Evolutionary conservation across 2,888 invertebrate genomes (phyloP).

Genomic region (Amiota minor): DNA sequence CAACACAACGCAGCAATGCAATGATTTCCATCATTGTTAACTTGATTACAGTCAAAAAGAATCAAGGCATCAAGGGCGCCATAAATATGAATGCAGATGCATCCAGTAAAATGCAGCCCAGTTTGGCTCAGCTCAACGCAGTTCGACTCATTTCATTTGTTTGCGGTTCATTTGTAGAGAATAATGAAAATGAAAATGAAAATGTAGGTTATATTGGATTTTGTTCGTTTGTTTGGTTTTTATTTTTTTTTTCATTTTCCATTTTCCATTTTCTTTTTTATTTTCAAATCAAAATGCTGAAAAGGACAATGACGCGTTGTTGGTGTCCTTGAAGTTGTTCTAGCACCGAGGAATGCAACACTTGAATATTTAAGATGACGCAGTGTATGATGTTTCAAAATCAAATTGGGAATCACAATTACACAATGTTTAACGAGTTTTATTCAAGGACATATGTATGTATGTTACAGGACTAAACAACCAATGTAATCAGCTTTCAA

Average conservation of each 20-base stretch:
- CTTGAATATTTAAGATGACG: background rate
- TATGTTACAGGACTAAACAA: too few relatives aligned
- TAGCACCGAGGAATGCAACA: too few relatives aligned
- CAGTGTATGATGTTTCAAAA: background rate
- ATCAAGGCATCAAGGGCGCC: constrained; percentile 24
- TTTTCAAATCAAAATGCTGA: too few relatives aligned
- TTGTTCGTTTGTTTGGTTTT: background rate
- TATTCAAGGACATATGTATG: too few relatives aligned
- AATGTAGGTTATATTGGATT: constrained; percentile 11
- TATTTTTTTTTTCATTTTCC: too few relatives aligned
- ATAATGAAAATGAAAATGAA: constrained; percentile 21
- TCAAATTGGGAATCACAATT: background rate
- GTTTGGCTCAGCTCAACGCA: too few relatives aligned
- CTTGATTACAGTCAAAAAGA: constrained; percentile 23
- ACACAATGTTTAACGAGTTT: background rate
- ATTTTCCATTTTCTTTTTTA: too few relatives aligned
- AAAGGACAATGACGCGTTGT: background rate
- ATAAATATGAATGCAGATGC: constrained; percentile 11
- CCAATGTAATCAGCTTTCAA: too few relatives aligned
- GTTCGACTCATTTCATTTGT: background rate
- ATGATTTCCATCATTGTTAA: constrained; percentile 29
- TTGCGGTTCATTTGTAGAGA: constrained; percentile 16
- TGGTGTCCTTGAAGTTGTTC: background rate
- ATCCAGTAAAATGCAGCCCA: too few relatives aligned
- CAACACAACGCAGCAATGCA: background rate